Conservation (phyloP, 2,113 vertebrate genomes). For the Chauna torquata region DNA sequence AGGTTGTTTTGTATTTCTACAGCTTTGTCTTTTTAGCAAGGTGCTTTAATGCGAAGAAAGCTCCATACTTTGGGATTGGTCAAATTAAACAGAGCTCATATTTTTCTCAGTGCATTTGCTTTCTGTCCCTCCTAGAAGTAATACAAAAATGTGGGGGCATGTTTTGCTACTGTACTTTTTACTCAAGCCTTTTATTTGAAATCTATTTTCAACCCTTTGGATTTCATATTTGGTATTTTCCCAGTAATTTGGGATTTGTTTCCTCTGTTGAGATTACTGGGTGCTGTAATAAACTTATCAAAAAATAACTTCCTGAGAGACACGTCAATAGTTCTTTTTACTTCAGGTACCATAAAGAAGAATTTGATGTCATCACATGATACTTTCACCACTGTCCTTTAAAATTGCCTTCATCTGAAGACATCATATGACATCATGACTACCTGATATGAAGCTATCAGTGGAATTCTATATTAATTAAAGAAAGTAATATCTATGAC, state of each 20-base stretch:
- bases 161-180: not conserved
- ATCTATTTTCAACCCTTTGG: not conserved
- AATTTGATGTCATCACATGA: not conserved
- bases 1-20: not conserved
- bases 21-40: not conserved
- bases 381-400: not conserved
- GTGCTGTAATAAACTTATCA: not conserved
- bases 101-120: not conserved
- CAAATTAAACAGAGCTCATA: not conserved
- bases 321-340: not conserved
- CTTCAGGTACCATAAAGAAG: not conserved
- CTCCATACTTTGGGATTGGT: not conserved
- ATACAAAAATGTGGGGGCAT: not conserved
- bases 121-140: not conserved
- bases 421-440: not conserved
- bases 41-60: not conserved
- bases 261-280: not conserved
- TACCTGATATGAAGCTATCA: constrained; percentile 2
- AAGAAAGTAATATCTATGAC: not conserved
- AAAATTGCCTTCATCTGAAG: constrained; percentile 36
- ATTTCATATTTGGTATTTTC: not conserved
- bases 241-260: not conserved
- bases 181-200: not conserved
- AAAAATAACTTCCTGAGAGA: not conserved
- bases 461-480: not conserved